phyloP scores from a whole-genome alignment of 1,140 invertebrate species.

The Heterodera carotae region DNA sequence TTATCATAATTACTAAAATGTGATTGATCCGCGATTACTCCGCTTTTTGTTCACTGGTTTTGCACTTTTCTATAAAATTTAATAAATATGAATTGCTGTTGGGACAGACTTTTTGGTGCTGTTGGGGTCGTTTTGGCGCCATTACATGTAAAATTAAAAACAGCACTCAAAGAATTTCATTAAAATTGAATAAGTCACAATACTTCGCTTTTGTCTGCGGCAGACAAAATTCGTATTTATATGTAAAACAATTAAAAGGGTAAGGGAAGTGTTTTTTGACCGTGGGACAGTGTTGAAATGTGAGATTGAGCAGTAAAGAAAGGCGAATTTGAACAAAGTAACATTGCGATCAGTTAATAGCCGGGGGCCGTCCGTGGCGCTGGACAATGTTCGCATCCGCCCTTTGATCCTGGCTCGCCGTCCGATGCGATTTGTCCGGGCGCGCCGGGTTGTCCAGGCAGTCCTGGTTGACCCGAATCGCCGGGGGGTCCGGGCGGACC shows the following conservation, averaged over 20 bases:
- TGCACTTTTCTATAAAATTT: not conserved
- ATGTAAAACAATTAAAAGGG: too few species aligned
- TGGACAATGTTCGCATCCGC: slow-evolving; percentile 41
- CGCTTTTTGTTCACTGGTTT: not conserved
- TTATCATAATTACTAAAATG: not conserved
- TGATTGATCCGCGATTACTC: not conserved
- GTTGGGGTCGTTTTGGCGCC: too few species aligned
- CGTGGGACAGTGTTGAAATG: not conserved
- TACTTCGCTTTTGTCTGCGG: too few species aligned
- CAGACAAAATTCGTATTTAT: too few species aligned
- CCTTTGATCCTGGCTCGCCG: slow-evolving; percentile 37
- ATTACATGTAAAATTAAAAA: too few species aligned
- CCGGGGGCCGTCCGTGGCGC: slow-evolving; percentile 42
- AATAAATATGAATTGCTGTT: too few species aligned
- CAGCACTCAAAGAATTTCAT: too few species aligned
- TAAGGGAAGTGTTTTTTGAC: too few species aligned
- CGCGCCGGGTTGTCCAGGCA: slow-evolving; percentile 41
- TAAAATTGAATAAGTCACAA: too few species aligned
- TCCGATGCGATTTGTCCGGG: slow-evolving; percentile 37
- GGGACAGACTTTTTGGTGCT: too few species aligned
- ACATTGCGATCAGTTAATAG: slow-evolving; percentile 23
- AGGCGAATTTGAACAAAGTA: not conserved
- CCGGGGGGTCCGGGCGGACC: slow-evolving; percentile 27
- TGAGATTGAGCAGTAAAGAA: slow-evolving; percentile 5
- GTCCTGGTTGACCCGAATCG: slow-evolving; percentile 28